phyloP scores from a whole-genome alignment of 2,113 vertebrate species.

The Dipodomys spectabilis region DNA sequence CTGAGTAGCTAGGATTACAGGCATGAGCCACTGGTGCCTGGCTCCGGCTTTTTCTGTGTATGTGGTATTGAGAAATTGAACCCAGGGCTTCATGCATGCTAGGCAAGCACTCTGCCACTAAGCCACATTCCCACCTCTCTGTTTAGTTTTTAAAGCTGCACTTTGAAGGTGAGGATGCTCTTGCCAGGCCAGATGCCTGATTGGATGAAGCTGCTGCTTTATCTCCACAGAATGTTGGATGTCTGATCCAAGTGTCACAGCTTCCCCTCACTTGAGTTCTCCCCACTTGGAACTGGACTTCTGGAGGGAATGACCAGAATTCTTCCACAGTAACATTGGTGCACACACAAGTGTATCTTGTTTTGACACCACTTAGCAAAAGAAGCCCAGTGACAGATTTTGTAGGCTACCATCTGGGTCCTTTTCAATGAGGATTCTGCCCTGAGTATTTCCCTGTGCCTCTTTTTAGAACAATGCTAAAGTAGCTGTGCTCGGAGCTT shows the following conservation, averaged over 20 bases:
- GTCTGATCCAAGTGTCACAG: background rate
- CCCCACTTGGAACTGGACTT: background rate
- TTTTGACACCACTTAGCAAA: background rate
- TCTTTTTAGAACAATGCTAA: conserved; percentile 90
- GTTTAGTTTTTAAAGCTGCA: conserved; percentile 17
- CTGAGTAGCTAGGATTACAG: too few species aligned
- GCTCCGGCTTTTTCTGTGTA: too few species aligned
- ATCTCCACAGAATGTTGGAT: background rate
- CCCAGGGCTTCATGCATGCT: too few species aligned
- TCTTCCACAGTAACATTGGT: background rate
- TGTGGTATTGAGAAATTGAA: too few species aligned
- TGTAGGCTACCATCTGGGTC: background rate
- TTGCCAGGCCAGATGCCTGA: background rate
- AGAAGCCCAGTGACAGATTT: background rate
- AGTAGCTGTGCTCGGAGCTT: conserved; percentile 96
- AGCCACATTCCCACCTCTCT: background rate
- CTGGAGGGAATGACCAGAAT: background rate
- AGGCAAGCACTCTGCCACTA: too few species aligned
- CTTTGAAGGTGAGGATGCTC: background rate
- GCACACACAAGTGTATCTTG: background rate
- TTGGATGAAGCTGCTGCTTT: background rate
- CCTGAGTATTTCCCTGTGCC: background rate
- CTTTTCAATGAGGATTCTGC: background rate
- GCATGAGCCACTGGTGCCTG: too few species aligned
- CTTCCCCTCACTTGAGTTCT: background rate